phyloP scores from a whole-genome alignment of 1,140 invertebrate species.

The Muscidifurax raptorellus region DNA sequence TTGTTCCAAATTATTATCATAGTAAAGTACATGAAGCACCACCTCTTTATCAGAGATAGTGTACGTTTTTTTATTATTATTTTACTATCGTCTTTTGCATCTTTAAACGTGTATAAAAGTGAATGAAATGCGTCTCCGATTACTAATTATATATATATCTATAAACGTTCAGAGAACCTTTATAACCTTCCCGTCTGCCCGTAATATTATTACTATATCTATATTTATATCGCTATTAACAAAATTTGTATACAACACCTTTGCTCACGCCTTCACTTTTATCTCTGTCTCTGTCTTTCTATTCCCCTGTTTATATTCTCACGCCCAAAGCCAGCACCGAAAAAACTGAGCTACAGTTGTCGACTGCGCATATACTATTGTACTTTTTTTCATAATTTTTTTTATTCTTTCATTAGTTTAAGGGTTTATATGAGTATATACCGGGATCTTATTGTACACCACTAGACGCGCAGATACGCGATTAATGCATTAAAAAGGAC shows the following conservation, averaged over 20 bases:
- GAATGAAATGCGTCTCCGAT: conserved; percentile 49
- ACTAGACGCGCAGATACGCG: neutral
- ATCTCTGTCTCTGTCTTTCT: conserved; percentile 41
- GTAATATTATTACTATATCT: conserved; percentile 3
- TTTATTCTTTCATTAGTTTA: conserved; percentile 1
- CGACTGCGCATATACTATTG: neutral
- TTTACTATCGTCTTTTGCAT: conserved; percentile 39
- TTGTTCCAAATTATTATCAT: neutral
- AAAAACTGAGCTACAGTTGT: neutral
- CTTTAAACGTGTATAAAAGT: conserved; percentile 46
- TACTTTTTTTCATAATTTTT: conserved; percentile 22
- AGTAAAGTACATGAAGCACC: neutral
- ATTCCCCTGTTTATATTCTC: conserved; percentile 38
- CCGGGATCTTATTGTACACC: neutral
- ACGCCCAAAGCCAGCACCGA: conserved; percentile 48
- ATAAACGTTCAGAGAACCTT: conserved; percentile 18
- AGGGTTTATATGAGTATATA: neutral
- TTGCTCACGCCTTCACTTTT: conserved; percentile 48
- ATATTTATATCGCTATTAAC: conserved; percentile 11
- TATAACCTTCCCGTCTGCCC: neutral
- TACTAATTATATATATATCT: conserved; percentile 21
- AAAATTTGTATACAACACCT: conserved; percentile 46
- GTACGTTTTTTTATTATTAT: conserved; percentile 7
- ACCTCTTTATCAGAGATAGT: conserved; percentile 3
- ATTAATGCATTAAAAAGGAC: neutral